These are phyloP conservation scores for Podarcis lilfordi DNA, from an alignment of 2,797 vertebrate species.

Conservation along the genomic window DNA sequence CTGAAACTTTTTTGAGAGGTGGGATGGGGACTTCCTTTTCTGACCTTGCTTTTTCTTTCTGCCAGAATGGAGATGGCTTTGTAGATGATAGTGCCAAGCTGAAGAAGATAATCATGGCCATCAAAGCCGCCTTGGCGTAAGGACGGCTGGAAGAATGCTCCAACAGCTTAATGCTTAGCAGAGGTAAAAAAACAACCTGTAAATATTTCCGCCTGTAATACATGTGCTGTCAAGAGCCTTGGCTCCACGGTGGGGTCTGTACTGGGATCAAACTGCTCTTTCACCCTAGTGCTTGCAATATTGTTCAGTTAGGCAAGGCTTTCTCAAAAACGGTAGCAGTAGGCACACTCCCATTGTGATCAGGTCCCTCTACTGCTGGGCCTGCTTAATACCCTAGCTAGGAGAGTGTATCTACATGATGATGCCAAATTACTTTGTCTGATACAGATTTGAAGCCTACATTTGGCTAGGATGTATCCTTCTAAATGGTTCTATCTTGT, in stretches of 20 bases:
- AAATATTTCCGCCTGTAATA: neutral
- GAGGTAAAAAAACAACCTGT: neutral
- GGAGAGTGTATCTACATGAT: neutral
- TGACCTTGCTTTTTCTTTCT: neutral
- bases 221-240: neutral
- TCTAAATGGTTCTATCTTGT: neutral
- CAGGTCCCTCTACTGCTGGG: neutral
- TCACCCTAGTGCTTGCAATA: neutral
- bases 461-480: neutral
- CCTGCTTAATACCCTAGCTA: neutral
- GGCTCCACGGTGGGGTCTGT: neutral
- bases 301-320: neutral
- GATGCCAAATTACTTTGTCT: neutral
- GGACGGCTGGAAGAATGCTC: neutral
- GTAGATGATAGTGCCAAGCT: conserved; percentile 70
- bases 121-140: conserved; percentile 56
- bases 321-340: neutral
- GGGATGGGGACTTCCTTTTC: neutral
- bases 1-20: neutral
- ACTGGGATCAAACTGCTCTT: neutral
- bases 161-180: neutral
- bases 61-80: conserved; percentile 74
- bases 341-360: neutral
- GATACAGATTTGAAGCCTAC: neutral
- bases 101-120: conserved; percentile 62